A percentile compares a stretch with the other conserved stretches of the same genome.
Evolutionary conservation across 2,888 invertebrate species (phyloP).

Genomic region (Aquatica leii): DNA sequence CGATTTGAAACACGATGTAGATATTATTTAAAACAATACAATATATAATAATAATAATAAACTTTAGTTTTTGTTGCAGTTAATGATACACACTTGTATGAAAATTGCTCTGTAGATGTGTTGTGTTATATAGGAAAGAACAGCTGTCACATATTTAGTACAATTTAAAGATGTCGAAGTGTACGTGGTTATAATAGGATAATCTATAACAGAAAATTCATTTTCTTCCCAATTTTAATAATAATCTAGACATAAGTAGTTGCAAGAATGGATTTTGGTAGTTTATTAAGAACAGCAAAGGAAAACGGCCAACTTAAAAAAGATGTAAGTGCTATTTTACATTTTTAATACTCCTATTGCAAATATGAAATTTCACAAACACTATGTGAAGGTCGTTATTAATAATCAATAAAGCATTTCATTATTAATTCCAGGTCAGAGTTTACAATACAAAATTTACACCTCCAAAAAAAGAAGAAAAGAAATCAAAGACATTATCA

Average conservation of each 20-base stretch:
- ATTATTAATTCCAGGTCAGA: constrained; percentile 57
- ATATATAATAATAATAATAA: too few species aligned
- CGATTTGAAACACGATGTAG: too few species aligned
- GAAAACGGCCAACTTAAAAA: constrained; percentile 63
- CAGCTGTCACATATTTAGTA: background rate
- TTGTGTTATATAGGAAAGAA: background rate
- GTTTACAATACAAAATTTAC: constrained; percentile 83
- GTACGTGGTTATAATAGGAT: constrained; percentile 43
- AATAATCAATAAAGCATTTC: constrained; percentile 32
- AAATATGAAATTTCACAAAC: background rate
- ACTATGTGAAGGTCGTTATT: constrained; percentile 3
- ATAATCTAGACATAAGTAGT: background rate
- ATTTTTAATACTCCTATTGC: constrained; percentile 10
- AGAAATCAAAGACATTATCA: constrained; percentile 72
- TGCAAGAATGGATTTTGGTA: constrained; percentile 69
- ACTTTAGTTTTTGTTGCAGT: too few species aligned
- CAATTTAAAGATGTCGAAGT: constrained; percentile 40
- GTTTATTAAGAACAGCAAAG: constrained; percentile 68
- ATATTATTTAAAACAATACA: too few species aligned
- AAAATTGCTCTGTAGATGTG: too few species aligned
- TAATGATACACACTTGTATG: too few species aligned
- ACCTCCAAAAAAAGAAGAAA: constrained; percentile 82
- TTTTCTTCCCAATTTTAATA: constrained; percentile 24
- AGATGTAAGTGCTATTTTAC: constrained; percentile 49
- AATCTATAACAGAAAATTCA: constrained; percentile 44